Base-by-base conservation (phyloP, 2,888 invertebrate genomes). In the Teleiodes luculella region DNA sequence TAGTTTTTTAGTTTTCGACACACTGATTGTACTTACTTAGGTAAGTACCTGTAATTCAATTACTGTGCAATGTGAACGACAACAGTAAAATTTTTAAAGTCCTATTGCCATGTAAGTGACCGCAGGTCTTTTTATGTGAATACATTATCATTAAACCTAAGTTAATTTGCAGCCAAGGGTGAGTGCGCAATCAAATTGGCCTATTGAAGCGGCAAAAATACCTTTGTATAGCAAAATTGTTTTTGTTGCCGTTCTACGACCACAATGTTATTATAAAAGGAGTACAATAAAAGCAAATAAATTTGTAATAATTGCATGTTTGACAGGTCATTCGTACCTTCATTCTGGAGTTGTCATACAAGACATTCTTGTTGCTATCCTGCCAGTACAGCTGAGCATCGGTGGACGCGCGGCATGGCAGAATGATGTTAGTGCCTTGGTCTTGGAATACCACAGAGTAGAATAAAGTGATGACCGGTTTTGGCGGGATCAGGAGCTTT, bases 341-440 rank as follows among this genome's bases (percentile, higher is more conserved):
- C 59, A 89, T 80, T 58, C 91, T 87, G 13, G 83, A 81, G 13
- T 83, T 81, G 65, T 91, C 91, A 20, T 86, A 87, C 0, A 91
- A 76, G 0, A 92, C 70, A 41, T 91, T 84, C 3, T 91, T 88
- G 37, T 91, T 81, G 43, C 86, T 90, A 65, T 93, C 92, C 60
- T 92, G 71, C 96, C 96, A 96, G 66, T 86, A 91, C 7, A 94
- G 81, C 56, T 91, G 90, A 0, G 94, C 91, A 16, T 87, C 84
- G 35, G 94, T 94, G 52, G 88, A n/a, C 84, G 1, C 92, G 93
- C 92, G 91, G 81, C 96, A 96, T 0, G 95, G 95, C 37, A 96
- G 81, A 8, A 93, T 73, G 0, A 94, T 82, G 56, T 91, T 92
- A 4, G 91, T 88, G 6, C 94, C 95, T 5, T 90, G 86, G 57